A percentile compares a stretch with the other conserved stretches of the same genome.
Evolutionary conservation across 2,113 vertebrate genomes (phyloP).

Genomic region (Chaetodon trifascialis): DNA sequence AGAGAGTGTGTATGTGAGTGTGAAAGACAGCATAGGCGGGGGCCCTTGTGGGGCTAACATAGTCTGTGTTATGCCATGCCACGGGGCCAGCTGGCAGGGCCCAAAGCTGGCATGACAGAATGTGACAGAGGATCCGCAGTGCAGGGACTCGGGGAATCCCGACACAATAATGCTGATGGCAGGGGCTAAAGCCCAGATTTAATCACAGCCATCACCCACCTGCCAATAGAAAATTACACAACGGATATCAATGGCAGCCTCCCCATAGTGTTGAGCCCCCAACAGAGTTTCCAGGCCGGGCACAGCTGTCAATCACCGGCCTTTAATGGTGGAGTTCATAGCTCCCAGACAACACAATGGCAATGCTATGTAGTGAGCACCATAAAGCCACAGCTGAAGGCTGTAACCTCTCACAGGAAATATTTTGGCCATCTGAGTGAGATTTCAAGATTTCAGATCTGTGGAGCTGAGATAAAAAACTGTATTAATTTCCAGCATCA

Average conservation of each 20-base stretch:
- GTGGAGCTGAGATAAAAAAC: neutral
- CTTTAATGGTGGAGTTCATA: constrained; percentile 42
- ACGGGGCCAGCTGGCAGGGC: constrained; percentile 81
- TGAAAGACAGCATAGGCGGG: constrained; percentile 34
- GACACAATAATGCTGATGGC: constrained; percentile 84
- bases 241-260: constrained; percentile 74
- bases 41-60: constrained; percentile 60
- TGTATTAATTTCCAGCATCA: too few species aligned
- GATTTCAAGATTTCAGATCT: neutral
- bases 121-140: constrained; percentile 84
- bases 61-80: constrained; percentile 75
- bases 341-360: constrained; percentile 14
- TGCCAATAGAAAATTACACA: constrained; percentile 84
- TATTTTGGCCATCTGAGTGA: neutral
- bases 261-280: constrained; percentile 68
- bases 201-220: constrained; percentile 85
- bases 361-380: neutral
- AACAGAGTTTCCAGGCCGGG: constrained; percentile 62
- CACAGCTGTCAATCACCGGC: constrained; percentile 67
- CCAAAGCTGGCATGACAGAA: constrained; percentile 84
- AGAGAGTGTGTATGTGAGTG: constrained; percentile 40
- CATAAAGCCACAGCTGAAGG: constrained; percentile 14
- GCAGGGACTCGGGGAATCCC: constrained; percentile 84
- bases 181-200: constrained; percentile 83
- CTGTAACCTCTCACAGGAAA: neutral